Evolutionary conservation across 2,797 vertebrate genomes (phyloP), one percentile per base, ranked within the genome.

Genomic region (Myotis findleyi): DNA sequence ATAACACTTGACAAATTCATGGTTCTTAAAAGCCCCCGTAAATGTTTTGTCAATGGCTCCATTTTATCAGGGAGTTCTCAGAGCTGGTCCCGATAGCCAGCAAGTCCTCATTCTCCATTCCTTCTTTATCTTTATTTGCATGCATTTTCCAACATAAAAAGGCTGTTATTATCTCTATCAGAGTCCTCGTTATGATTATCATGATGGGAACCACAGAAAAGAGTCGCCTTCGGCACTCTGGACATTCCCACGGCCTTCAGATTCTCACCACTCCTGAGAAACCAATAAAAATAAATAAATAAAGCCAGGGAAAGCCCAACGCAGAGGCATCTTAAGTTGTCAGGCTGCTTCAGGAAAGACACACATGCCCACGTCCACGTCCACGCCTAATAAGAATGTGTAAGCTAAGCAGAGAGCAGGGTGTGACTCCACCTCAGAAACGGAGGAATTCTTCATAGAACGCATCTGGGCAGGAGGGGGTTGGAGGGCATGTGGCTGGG

Each of bases 1-100:
- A 87, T 93, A 97, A 96, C 97, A 94, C 92, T 98, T 98, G 98
- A 98, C 82, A 97, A 97, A 98, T 97, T 96, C 97, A 95, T 95
- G 30, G 89, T 97, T 97, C 96, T 96, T 98, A 97, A 98, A 98
- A 98, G 95, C 91, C 98, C 85, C 91, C 18, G 1, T 97, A 97
- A 97, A 97, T 95, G 93, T 97, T 98, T 96, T 89, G 96, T 97
- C 96, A 97, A 97, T 96, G 97, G 94, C 94, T 97, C 97, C 95
- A 91, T 98, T 98, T 97, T 98, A 97, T 95, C 95, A 97, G 82
- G 80, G 83, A 96, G 91, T 93, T 97, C 96, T 97, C 81, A 72
- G 57, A 97, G 98, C 17, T 89, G 55, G 95, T 85, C 49, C 49
- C 72, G 76, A 17, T 87, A 95, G 71, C 88, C 95, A 81, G 36